These are phyloP conservation scores for Acronicta leporina DNA, from an alignment of 2,888 invertebrate species.

Conservation along the genomic window DNA sequence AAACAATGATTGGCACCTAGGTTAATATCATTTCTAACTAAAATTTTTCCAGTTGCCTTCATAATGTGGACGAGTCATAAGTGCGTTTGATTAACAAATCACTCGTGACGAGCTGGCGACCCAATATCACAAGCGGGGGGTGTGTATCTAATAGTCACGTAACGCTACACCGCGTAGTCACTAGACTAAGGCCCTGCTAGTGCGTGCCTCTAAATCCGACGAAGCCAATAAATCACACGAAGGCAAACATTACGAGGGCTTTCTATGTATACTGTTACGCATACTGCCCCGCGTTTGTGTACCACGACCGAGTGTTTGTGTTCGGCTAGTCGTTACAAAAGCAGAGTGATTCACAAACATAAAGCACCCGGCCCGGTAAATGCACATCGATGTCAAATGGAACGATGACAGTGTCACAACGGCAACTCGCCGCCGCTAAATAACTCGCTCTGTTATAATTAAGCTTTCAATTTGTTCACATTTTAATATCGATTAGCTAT, in stretches of 20 bases:
- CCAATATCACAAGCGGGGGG: constrained; percentile 60
- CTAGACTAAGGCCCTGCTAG: constrained; percentile 62
- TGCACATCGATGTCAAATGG: constrained; percentile 50
- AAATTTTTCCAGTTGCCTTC: constrained; percentile 1
- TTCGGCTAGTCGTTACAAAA: constrained; percentile 78
- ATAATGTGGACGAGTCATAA: constrained; percentile 44
- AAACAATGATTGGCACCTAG: too few relatives aligned
- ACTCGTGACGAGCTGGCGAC: constrained; percentile 42
- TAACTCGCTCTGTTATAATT: constrained; percentile 43
- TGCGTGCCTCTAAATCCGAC: constrained; percentile 87
- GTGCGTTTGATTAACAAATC: constrained; percentile 46
- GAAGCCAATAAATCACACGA: constrained; percentile 90
- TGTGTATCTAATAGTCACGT: constrained; percentile 75
- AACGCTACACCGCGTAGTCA: constrained; percentile 77
- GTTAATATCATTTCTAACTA: too few relatives aligned
- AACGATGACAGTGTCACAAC: constrained; percentile 34
- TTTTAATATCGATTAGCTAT: constrained; percentile 19
- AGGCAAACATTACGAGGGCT: constrained; percentile 85
- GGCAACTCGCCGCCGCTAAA: constrained; percentile 29
- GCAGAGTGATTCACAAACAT: constrained; percentile 77
- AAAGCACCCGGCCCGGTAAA: constrained; percentile 55
- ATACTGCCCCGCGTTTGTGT: constrained; percentile 71
- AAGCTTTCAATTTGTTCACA: constrained; percentile 30
- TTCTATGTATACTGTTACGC: constrained; percentile 83
- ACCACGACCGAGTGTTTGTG: constrained; percentile 64